Evolutionary conservation across 2,797 vertebrate genomes (phyloP).

Genomic region (Ficedula albicollis): DNA sequence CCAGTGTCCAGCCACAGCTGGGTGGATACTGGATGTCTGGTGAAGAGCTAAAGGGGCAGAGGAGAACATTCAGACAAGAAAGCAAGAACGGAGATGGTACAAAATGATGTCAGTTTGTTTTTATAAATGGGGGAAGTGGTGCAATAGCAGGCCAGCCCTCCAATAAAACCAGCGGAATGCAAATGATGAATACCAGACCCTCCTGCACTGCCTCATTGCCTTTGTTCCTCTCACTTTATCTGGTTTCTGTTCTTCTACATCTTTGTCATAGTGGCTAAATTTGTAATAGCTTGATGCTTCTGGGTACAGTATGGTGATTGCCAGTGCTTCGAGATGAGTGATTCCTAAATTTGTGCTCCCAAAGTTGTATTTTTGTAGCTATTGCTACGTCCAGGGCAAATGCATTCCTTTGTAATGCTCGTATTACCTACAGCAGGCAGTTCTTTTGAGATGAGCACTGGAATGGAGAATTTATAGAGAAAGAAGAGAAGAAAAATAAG

Average conservation of each 20-base stretch:
- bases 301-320: neutral
- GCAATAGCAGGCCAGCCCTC: neutral
- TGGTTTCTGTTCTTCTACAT: neutral
- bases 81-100: neutral
- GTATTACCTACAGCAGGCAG: neutral
- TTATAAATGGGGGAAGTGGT: neutral
- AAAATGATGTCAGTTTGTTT: neutral
- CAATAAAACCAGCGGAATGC: neutral
- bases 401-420: neutral
- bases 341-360: neutral
- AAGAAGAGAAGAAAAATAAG: neutral
- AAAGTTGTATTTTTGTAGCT: neutral
- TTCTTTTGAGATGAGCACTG: neutral
- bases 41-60: neutral
- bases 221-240: neutral
- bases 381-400: neutral
- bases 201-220: neutral
- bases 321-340: neutral
- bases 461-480: neutral
- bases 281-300: neutral
- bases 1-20: rapidly evolving
- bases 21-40: neutral
- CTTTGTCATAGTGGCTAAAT: neutral
- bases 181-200: neutral
- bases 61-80: neutral